Evolutionary conservation across 2,888 invertebrate species (phyloP), one percentile per base, ranked within the genome.

Genomic region (Hydrotaea diabolus): DNA sequence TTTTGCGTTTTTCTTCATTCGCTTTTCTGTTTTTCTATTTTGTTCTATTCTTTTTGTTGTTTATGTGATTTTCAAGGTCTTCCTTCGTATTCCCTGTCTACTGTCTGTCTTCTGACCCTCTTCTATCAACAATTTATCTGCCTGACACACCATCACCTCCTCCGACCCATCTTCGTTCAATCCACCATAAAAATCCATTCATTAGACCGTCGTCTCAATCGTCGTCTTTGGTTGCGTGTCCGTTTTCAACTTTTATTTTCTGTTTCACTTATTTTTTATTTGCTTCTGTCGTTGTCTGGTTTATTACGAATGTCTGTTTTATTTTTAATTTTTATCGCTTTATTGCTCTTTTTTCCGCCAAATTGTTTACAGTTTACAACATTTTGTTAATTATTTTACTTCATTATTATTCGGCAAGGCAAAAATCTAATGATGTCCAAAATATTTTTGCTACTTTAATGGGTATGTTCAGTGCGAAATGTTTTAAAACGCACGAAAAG

Each of bases 11-110:
- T 85, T 55, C 55, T 66, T 69, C 23, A 23, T 46, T 69, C 66
- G 17, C 8, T 55, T 66, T 77, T 13, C 71, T 43, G 46, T 57
- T 49, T 75, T 49, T 69, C 69, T 69, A 69, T 69, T 69, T 19
- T 69, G 69, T 69, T 69, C 43, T 69, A 75, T 85, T 85, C 76
- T 79, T 85, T 49, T 79, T 69, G 71, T 62, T 80, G 57, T 79
- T 86, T 87, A 73, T 80, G 53, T 80, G 77, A 77, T 86, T 86
- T 86, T 87, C 87, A 87, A 87, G 87, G 87, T 87, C 87, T 87
- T 86, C 80, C 78, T 85, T 83, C 78, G 81, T 73, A 73, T 80
- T 83, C 74, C 31, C 55, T 78, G 31, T 55, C 75, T 77, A 11
- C 55, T 77, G 46, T 74, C 57, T 73, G 55, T 39, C 59, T 26